A percentile compares a stretch with the other conserved stretches of the same genome.
Evolutionary conservation across 2,797 vertebrate species (phyloP).

Genomic region (Sebastes cheni): DNA sequence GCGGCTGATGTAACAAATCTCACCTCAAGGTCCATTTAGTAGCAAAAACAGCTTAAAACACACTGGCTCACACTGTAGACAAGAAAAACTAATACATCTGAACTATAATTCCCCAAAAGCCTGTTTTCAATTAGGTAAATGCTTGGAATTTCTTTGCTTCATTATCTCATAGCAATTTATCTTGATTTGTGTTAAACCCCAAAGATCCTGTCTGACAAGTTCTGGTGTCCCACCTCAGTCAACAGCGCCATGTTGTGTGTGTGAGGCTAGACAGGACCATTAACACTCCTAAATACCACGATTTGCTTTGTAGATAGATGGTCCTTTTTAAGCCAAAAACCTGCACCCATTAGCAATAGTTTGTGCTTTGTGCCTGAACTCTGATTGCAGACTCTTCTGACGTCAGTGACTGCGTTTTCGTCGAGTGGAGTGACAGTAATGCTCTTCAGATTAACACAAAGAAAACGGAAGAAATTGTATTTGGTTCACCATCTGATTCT

Average conservation of each 20-base stretch:
- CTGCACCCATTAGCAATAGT: neutral
- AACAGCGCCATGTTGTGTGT: neutral
- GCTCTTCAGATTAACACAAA: no score
- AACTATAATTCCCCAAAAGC: neutral
- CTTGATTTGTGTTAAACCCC: neutral
- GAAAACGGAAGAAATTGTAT: no score
- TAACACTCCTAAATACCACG: neutral
- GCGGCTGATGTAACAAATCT: neutral
- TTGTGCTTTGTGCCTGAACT: neutral
- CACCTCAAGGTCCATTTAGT: neutral
- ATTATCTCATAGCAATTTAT: neutral
- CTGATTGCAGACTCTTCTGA: neutral
- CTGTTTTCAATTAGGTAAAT: conserved; percentile 13
- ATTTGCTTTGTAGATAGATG: neutral
- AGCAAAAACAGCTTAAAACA: neutral
- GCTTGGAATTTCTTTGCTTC: neutral
- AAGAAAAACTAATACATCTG: neutral
- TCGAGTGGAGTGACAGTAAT: no score
- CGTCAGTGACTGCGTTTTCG: neutral
- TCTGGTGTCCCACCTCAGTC: neutral
- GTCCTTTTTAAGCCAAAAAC: neutral
- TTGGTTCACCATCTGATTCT: no score
- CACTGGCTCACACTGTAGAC: neutral
- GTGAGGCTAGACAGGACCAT: neutral
- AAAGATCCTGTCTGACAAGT: neutral